A percentile compares a stretch with the other conserved stretches of the same genome.
These are phyloP conservation scores for Hydractinia symbiolongicarpus DNA, from an alignment of 30 jellyfish, hydroid and myxozoan species.

Conservation along the genomic window DNA sequence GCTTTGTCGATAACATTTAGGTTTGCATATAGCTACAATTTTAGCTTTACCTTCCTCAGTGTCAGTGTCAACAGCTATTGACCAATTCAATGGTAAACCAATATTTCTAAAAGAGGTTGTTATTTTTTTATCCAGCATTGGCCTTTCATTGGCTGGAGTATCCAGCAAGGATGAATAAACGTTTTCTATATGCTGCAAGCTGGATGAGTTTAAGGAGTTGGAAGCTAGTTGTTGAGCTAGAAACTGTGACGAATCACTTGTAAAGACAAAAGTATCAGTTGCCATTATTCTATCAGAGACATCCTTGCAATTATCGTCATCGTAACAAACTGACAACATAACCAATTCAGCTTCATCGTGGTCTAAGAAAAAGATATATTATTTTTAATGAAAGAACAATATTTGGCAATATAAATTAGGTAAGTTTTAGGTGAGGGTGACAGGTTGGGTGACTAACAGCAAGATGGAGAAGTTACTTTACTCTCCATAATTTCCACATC, in stretches of 20 bases:
- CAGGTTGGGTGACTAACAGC: too few relatives aligned
- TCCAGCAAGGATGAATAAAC: constrained; percentile 15
- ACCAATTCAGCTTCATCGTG: constrained; percentile 81
- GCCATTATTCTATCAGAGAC: constrained; percentile 14
- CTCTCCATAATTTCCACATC: too few relatives aligned
- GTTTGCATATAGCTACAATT: neutral
- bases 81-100: constrained; percentile 14
- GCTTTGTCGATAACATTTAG: neutral
- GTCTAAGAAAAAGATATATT: constrained; percentile 22
- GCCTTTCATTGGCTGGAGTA: constrained; percentile 3
- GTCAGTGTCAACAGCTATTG: constrained; percentile 1
- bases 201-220: constrained; percentile 51
- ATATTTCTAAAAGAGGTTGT: constrained; percentile 11
- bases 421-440: too few relatives aligned
- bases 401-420: too few relatives aligned
- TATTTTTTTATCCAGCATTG: constrained; percentile 27
- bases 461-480: too few relatives aligned
- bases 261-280: constrained; percentile 40
- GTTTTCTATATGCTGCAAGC: constrained; percentile 53
- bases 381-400: too few relatives aligned
- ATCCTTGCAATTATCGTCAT: neutral
- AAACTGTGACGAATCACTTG: constrained; percentile 59
- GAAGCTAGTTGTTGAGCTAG: constrained; percentile 77
- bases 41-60: neutral
- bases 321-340: constrained; percentile 36